phyloP scores from a whole-genome alignment of 1,140 invertebrate genomes.

The Mycetomoellerius zeteki region DNA sequence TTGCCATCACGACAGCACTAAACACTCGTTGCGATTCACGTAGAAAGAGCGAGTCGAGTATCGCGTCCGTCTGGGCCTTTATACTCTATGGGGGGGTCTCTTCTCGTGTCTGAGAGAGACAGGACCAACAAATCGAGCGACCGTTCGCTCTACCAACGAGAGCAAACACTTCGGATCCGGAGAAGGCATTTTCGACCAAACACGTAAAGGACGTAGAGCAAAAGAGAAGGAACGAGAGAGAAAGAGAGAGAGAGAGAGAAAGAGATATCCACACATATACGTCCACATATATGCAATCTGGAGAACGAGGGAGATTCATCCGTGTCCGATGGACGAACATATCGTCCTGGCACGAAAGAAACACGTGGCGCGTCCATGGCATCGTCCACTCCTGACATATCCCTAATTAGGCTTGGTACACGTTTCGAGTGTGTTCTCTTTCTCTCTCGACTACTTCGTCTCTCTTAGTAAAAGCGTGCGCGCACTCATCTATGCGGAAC shows the following conservation, averaged over 20 bases:
- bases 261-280: neutral
- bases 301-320: constrained; percentile 61
- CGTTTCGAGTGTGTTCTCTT: constrained; percentile 69
- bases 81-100: constrained; percentile 5
- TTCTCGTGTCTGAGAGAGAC: constrained; percentile 45
- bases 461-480: neutral
- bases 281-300: constrained; percentile 22
- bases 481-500: constrained; percentile 32
- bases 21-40: constrained; percentile 55
- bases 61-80: constrained; percentile 37
- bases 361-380: constrained; percentile 67
- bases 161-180: constrained; percentile 68
- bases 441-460: constrained; percentile 26
- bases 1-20: constrained; percentile 10
- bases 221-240: neutral
- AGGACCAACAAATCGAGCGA: constrained; percentile 45
- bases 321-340: constrained; percentile 27
- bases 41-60: constrained; percentile 60
- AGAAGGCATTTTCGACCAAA: constrained; percentile 51
- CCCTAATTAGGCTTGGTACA: constrained; percentile 76
- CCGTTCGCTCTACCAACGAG: constrained; percentile 65
- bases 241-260: neutral
- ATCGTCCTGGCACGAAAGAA: constrained; percentile 58
- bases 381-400: constrained; percentile 65
- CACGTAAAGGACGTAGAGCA: constrained; percentile 23